Evolutionary conservation across 1,140 invertebrate species (phyloP), one percentile per base, ranked within the genome.

Genomic region (Diprion similis): DNA sequence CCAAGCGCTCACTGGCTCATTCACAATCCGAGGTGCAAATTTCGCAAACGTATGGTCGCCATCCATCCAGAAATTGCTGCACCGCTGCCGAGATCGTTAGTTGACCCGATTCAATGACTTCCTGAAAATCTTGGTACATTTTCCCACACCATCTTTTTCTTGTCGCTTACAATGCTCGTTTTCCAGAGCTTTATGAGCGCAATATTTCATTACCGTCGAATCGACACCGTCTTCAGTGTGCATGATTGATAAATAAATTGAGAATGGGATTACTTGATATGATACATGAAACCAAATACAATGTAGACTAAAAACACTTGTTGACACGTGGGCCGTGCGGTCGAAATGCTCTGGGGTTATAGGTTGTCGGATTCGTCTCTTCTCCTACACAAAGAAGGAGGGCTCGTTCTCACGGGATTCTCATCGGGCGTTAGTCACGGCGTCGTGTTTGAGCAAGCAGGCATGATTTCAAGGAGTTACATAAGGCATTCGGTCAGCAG

Each of bases 401-500:
- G 24, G 69, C 46, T 17, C 13, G 11, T 70, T 48, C 19, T 11
- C 19, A 46, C 13, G 51, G 51, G n/a, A 47, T 37, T 37, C 6
- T 70, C 69, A n/a, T 15, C 10, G 69, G 24, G n/a, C 45, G 37
- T 46, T 48, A 67, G 66, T 51, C 71, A 72, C 18, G 46, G 71
- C 73, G 64, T 70, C 8, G 45, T 9, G 72, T 79, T 81, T 84
- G 75, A 76, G 80, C 73, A 82, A 84, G 77, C 69, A 70, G 46
- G 69, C 46, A 73, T 70, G 80, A 79, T 84, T 81, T 80, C 78
- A 77, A 77, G 73, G 24, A n/a, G 71, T 85, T 84, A 77, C 79
- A 75, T 81, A 85, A 85, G 72, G 48, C 66, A 70, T 73, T 79
- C 76, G 75, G 80, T 77, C 68, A 75, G 79, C 73, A 72, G 69